Percentiles rank a stretch among this genome's conserved stretches.
Evolutionary conservation across 2,113 vertebrate genomes (phyloP).

Genomic region (Myrmophylax atrothorax): DNA sequence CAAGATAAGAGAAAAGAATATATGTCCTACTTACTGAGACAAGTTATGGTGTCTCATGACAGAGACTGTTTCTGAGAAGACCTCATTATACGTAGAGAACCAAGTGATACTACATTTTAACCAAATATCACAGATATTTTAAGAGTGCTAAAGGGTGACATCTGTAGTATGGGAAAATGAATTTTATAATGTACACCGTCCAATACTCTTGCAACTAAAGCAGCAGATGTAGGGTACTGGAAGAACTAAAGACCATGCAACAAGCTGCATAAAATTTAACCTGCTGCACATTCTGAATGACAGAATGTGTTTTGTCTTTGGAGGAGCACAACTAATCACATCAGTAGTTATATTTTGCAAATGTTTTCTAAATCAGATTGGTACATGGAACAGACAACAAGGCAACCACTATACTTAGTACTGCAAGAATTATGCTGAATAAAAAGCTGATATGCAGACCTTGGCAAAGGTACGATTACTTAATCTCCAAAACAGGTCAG

Average conservation of each 20-base stretch:
- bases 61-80: not conserved
- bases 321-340: not conserved
- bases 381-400: not conserved
- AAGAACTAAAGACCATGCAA: not conserved
- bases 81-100: not conserved
- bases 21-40: not conserved
- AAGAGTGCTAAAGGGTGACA: not conserved
- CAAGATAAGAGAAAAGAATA: not conserved
- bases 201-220: not conserved
- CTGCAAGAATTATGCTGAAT: not conserved
- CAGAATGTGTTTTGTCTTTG: not conserved
- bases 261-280: not conserved
- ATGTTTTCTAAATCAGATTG: not conserved
- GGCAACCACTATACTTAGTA: not conserved
- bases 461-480: constrained; percentile 20
- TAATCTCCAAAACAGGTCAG: constrained; percentile 65
- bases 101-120: not conserved
- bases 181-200: not conserved
- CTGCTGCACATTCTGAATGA: not conserved
- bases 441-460: constrained; percentile 21
- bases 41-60: not conserved
- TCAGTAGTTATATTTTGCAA: not conserved
- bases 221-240: not conserved
- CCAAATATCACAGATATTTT: not conserved
- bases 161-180: not conserved